phyloP scores from a whole-genome alignment of 2,888 invertebrate genomes.

The Azorinus chamasolen region DNA sequence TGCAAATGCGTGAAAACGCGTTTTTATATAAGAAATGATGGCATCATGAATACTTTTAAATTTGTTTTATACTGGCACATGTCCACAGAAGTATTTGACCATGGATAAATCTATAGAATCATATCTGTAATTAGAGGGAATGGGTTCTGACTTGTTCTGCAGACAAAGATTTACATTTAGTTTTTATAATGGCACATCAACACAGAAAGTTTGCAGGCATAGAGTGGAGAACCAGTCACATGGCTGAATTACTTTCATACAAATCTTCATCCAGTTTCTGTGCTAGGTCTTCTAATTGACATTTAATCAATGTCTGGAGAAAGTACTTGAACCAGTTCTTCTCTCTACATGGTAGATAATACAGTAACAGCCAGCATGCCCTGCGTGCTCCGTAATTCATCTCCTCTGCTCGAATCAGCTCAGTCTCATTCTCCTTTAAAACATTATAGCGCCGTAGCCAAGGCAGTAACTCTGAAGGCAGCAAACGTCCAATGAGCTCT shows the following conservation, averaged over 20 bases:
- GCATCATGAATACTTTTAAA: no score
- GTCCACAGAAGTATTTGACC: no score
- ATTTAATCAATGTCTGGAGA: slow-evolving; percentile 30
- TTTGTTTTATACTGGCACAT: no score
- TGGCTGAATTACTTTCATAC: slow-evolving; percentile 30
- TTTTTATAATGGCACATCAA: no score
- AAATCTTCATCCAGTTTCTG: slow-evolving; percentile 45
- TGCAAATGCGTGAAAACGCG: no score
- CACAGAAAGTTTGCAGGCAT: no score
- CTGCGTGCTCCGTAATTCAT: slow-evolving; percentile 28
- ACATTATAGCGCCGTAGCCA: slow-evolving; percentile 15
- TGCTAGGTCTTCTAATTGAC: slow-evolving; percentile 27
- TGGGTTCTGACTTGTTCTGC: no score
- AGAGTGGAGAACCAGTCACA: background rate
- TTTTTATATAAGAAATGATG: no score
- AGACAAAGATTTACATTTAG: no score
- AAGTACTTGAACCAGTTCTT: slow-evolving; percentile 51
- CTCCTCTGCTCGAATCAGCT: slow-evolving; percentile 35
- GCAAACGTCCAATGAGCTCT: slow-evolving; percentile 20
- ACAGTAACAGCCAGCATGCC: slow-evolving; percentile 41
- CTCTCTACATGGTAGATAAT: slow-evolving; percentile 29
- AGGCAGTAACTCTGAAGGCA: slow-evolving; percentile 28
- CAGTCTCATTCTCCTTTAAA: slow-evolving; percentile 19
- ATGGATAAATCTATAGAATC: no score
- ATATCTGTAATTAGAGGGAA: no score